Evolutionary conservation across 2,888 invertebrate species (phyloP).

Genomic region (Drosophila helvetica): DNA sequence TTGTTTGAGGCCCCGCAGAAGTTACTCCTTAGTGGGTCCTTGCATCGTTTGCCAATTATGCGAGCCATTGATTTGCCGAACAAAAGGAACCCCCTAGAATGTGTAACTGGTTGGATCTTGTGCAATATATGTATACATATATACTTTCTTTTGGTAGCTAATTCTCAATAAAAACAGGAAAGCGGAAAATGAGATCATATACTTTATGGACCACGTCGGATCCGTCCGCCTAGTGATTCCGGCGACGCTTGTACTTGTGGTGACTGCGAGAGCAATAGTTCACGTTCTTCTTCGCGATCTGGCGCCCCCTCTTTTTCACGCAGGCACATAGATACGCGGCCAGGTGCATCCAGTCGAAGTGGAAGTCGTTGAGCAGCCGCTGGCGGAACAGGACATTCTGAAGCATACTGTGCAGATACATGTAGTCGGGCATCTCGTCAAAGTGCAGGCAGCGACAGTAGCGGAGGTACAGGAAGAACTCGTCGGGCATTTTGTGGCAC

Average conservation of each 20-base stretch:
- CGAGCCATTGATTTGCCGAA: conserved; percentile 38
- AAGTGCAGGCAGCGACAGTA: conserved; percentile 64
- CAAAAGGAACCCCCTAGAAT: conserved; percentile 29
- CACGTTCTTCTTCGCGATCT: background rate
- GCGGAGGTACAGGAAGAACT: conserved; percentile 60
- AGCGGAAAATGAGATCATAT: conserved; percentile 5
- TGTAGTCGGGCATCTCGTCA: conserved; percentile 58
- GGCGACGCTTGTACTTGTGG: conserved; percentile 2
- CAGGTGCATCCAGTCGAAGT: conserved; percentile 54
- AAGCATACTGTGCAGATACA: conserved; percentile 56
- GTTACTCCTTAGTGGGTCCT: conserved; percentile 20
- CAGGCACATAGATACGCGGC: background rate
- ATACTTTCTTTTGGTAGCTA: conserved; percentile 33
- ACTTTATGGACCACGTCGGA: background rate
- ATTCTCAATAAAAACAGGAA: conserved; percentile 32
- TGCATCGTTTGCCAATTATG: conserved; percentile 39
- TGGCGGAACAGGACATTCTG: conserved; percentile 43
- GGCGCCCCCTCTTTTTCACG: background rate
- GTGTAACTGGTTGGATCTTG: conserved; percentile 17
- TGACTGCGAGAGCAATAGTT: conserved; percentile 9
- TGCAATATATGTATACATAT: conserved; percentile 22
- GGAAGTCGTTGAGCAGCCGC: conserved; percentile 38
- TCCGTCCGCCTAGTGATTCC: background rate
- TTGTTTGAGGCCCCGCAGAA: conserved; percentile 19
- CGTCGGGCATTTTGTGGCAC: conserved; percentile 50